Evolutionary conservation across 1,140 invertebrate genomes (phyloP).

Genomic region (Bombus polaris): DNA sequence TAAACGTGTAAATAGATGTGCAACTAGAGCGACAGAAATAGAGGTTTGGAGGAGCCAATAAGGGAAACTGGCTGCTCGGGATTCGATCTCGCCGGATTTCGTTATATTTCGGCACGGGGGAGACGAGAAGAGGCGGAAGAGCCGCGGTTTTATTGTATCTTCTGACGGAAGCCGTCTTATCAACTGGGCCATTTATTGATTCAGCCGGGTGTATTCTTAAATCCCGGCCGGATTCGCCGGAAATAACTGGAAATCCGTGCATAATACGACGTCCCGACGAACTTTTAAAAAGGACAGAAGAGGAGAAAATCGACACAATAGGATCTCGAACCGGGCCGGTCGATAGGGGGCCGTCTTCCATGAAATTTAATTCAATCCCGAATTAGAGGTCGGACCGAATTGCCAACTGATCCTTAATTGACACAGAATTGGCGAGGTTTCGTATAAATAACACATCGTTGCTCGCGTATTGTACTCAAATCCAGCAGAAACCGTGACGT

Average conservation of each 20-base stretch:
- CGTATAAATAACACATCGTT: too few relatives aligned
- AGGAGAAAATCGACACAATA: background rate
- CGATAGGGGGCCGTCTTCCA: background rate
- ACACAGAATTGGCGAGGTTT: background rate
- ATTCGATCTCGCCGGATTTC: background rate
- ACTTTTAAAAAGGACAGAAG: background rate
- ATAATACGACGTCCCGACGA: slow-evolving; percentile 16
- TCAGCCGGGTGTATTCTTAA: slow-evolving; percentile 30
- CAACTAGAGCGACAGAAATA: too few relatives aligned
- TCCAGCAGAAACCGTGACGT: background rate
- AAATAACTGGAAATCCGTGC: slow-evolving; percentile 8
- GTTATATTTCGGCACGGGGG: background rate
- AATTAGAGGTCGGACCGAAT: background rate
- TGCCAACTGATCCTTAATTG: background rate
- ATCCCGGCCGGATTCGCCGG: background rate
- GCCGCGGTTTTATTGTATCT: background rate
- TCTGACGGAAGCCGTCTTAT: slow-evolving; percentile 16
- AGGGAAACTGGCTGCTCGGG: background rate
- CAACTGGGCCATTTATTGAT: slow-evolving; percentile 41
- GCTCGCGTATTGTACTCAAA: background rate
- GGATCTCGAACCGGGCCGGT: background rate
- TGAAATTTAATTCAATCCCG: background rate
- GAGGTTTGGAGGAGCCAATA: background rate
- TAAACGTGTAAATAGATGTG: too few relatives aligned
- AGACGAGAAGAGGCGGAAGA: background rate